Base-by-base conservation (phyloP, 30 jellyfish, hydroid and myxozoan genomes). In the Aurelia aurita region DNA sequence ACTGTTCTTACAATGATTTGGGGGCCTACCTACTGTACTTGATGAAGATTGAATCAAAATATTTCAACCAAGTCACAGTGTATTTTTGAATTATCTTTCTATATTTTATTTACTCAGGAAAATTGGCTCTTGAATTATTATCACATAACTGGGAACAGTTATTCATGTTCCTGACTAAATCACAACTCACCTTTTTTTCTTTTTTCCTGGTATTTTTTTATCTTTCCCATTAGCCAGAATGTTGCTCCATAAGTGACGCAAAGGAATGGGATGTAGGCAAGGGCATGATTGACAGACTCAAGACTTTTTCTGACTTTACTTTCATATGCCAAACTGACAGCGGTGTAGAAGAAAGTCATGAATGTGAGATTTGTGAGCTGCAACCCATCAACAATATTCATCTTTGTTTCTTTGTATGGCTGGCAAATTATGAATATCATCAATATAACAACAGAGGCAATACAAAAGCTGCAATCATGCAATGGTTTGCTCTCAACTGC, bases 221-320 rank as follows among this genome's bases (percentile, higher is more conserved):
- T 11, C 58, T 29, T 54, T 32, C n/a, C 55, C 75, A 34, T 13
- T 1, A 58, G 64, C 86, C 75, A 54, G 43, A 21, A n/a, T 5
- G 45, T 22, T 57, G 64, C n/a, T 19, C 72, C 61, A 64, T 29
- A 29, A 20, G 57, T n/a, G n/a, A 80, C 2, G 43, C 90, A 80
- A 34, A 65, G 7, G 39, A 80, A 51, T 65, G 90, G 90, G 1
- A 80, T 60, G 62, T 80, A 80, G 26, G 74, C 80, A 6, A 80
- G 72, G 14, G 43, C 90, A 20, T 60, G 19, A 11, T 19, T 47
- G 34, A 62, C 63, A 4, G 25, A 47, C 64, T 26, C 26, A 18
- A 80, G 34, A 22, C 73, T 18, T 12, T 22, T 20, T 46, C 90
- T 65, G 29, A 59, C 90, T n/a, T 28, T 45, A n/a, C 55, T 32